Base-by-base conservation (phyloP, 2,113 vertebrate species). In the Calidris pugnax region DNA sequence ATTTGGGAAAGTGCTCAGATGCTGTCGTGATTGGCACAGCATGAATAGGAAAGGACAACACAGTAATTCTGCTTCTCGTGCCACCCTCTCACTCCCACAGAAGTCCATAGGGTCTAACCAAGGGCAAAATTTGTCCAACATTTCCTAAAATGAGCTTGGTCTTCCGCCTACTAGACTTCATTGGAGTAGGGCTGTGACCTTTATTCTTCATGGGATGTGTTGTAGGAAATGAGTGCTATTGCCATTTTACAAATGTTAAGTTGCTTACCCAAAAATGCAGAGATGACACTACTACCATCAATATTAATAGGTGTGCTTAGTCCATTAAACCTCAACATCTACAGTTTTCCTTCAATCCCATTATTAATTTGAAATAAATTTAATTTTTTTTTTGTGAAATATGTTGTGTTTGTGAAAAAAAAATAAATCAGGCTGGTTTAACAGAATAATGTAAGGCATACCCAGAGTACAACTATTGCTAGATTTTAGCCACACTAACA, bases 1-100 rank as follows among this genome's bases (percentile, higher is more conserved):
- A 92, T 93, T 94, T 86, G 76, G 50, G 35, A 72, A 93, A 90
- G 39, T 56, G 32, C 69, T 94, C 60, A 75, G 56, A 62, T 94
- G 56, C 56, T 93, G 80, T 89, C 83, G 86, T 93, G 80, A 92
- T 81, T 91, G 56, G 32, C 80, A 94, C 51, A 75, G 43, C 41
- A 75, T 82, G 64, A 94, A 92, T 56, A 92, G 16, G 39, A 84
- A 78, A 86, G 51, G 57, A 78, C 75, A 86, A 77, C 60, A 92
- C 47, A 86, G 15, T 77, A 90, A 92, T 93, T 93, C 56, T 92
- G 9, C 51, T 72, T 67, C 53, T 81, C 1, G 1, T 87, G 64
- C 30, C 51, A 68, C 56, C 7, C 30, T 71, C 56, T 60, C 48
- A 72, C 64, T 90, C 35, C 66, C 73, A 72, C 62, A 81, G 45